phyloP scores from a whole-genome alignment of 2,113 vertebrate genomes.

The Xiphorhynchus elegans region DNA sequence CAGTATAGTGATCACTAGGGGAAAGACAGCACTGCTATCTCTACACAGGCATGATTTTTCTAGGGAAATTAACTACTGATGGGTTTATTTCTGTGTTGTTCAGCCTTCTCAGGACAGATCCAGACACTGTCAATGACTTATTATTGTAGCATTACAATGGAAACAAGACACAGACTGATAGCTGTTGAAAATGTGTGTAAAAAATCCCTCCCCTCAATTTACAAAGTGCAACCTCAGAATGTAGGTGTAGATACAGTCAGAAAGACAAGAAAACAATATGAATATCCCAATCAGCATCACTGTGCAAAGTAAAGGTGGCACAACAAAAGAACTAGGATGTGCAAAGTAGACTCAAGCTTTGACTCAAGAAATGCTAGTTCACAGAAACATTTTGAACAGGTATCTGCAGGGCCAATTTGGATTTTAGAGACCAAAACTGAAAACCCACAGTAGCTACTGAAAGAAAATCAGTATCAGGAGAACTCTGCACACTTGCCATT shows the following conservation, averaged over 20 bases:
- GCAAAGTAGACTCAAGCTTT: background rate
- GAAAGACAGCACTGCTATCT: background rate
- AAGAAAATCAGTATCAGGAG: background rate
- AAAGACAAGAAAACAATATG: background rate
- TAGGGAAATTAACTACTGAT: background rate
- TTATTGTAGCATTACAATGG: background rate
- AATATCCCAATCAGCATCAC: background rate
- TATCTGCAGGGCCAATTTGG: background rate
- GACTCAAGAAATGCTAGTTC: background rate
- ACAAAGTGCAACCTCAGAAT: background rate
- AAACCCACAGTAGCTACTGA: background rate
- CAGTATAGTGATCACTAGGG: background rate
- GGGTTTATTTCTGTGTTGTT: background rate
- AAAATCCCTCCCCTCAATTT: background rate
- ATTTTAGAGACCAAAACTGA: background rate
- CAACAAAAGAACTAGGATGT: background rate
- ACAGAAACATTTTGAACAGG: background rate
- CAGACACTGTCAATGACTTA: background rate
- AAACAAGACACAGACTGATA: background rate
- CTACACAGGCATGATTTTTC: background rate
- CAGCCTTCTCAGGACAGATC: background rate
- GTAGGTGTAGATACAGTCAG: background rate
- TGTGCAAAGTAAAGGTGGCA: background rate
- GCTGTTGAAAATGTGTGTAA: background rate
- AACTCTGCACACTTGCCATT: background rate